These are phyloP conservation scores for Tenualosa thibaudeaui DNA, from an alignment of 2,797 vertebrate species.

Conservation along the genomic window DNA sequence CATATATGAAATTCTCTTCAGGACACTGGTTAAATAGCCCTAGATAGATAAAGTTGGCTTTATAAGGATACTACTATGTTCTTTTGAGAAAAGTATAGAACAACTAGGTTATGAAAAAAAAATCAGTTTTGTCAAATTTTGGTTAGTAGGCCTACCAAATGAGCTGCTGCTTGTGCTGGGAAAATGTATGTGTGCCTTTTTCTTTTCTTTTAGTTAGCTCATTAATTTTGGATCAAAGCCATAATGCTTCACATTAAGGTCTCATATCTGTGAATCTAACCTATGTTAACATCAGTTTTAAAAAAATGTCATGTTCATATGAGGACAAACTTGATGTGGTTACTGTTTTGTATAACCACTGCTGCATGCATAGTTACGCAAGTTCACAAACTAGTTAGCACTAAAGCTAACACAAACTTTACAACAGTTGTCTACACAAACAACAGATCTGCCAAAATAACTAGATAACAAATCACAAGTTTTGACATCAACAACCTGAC, in stretches of 20 bases:
- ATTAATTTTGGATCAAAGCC: not conserved
- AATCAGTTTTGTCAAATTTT: not conserved
- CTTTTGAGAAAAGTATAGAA: not conserved
- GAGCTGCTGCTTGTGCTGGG: not conserved
- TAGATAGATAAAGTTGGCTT: not conserved
- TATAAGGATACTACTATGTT: not conserved
- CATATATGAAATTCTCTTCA: not conserved
- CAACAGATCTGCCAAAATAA: not conserved
- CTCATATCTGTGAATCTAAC: not conserved
- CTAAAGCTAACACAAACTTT: not conserved
- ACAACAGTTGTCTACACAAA: not conserved
- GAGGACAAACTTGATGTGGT: not conserved
- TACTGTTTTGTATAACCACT: not conserved
- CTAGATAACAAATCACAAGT: not conserved
- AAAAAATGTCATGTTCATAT: not conserved
- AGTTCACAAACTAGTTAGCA: not conserved
- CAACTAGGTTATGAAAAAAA: not conserved
- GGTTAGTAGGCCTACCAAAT: not conserved
- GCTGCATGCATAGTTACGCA: not conserved
- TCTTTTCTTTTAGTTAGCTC: not conserved
- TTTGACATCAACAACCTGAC: conserved; percentile 11
- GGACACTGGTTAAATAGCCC: not conserved
- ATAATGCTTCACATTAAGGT: not conserved
- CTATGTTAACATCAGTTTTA: not conserved
- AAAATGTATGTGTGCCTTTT: not conserved